Evolutionary conservation across 2,888 invertebrate species (phyloP), one percentile per base, ranked within the genome.

Genomic region (Macaria notata): DNA sequence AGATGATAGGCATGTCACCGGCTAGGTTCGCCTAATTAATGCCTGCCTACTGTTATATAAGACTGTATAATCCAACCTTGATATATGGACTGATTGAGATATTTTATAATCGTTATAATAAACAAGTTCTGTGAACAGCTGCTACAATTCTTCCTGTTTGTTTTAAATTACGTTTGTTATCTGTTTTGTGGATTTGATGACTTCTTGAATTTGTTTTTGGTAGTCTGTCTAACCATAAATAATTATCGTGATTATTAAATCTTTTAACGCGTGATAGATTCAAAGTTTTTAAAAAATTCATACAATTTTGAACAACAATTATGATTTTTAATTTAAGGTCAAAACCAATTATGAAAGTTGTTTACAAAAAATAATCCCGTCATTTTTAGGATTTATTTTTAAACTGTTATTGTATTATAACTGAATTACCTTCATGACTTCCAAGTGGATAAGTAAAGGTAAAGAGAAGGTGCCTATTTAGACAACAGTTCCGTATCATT

Each of bases 51-150:
- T 46, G 46, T 61, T 63, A 63, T 61, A 50, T 61, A 62, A 65
- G 47, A 56, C 49, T 52, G 8, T 55, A 51, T 57, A 59, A 54
- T 50, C 67, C 76, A 84, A 81, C 88, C 88, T 89, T 88, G 87
- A 83, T 83, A 76, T 81, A 83, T 81, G 59, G 54, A 78, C 72
- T 78, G 80, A 82, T 85, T 83, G 84, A 86, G 82, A 82, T 87
- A 84, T 84, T 84, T 83, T 78, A 63, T 65, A 63, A 65, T 63
- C 44, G 58, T 55, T 59, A 58, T 78, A 19, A 19, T 19, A 78
- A 79, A 82, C 79, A 74, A 73, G 63, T 64, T 60, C 59, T 64
- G 62, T 67, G 47, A 57, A 44, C 54, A 62, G 54, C 49, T 67
- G 61, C 54, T 69, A 55, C 44, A 54, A 59, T 55, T 68, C 71